Evolutionary conservation across 1,140 invertebrate species (phyloP).

Genomic region (Myzus persicae): DNA sequence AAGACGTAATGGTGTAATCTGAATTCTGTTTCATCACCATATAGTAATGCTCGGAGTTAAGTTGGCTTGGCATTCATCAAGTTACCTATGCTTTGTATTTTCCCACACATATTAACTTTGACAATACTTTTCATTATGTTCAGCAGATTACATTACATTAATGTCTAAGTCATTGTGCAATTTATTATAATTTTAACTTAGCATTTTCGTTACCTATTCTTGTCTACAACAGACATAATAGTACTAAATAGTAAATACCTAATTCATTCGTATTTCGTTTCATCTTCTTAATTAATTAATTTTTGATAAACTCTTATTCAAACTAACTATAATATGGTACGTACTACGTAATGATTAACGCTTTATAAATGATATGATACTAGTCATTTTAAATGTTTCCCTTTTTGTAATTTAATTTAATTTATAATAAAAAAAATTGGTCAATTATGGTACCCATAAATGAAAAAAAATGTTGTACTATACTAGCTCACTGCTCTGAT

Average conservation of each 20-base stretch:
- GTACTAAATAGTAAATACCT: neutral
- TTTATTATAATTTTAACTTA: neutral
- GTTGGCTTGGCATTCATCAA: neutral
- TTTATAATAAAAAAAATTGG: neutral
- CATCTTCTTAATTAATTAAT: neutral
- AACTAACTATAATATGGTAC: neutral
- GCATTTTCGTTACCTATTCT: neutral
- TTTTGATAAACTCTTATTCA: neutral
- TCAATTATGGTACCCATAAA: neutral
- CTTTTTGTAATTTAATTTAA: neutral
- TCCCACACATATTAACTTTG: neutral
- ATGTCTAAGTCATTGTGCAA: neutral
- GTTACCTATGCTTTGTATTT: neutral
- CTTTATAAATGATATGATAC: neutral
- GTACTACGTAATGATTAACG: neutral
- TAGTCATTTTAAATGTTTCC: neutral
- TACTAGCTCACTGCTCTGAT: neutral
- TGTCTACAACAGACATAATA: neutral
- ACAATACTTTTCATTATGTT: neutral
- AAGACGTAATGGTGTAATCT: neutral
- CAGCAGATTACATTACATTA: neutral
- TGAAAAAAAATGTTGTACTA: neutral
- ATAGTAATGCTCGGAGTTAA: neutral
- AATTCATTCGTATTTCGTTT: neutral
- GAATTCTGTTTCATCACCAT: neutral